Evolutionary conservation across 1,140 invertebrate genomes (phyloP).

Genomic region (Papilio dardanus): DNA sequence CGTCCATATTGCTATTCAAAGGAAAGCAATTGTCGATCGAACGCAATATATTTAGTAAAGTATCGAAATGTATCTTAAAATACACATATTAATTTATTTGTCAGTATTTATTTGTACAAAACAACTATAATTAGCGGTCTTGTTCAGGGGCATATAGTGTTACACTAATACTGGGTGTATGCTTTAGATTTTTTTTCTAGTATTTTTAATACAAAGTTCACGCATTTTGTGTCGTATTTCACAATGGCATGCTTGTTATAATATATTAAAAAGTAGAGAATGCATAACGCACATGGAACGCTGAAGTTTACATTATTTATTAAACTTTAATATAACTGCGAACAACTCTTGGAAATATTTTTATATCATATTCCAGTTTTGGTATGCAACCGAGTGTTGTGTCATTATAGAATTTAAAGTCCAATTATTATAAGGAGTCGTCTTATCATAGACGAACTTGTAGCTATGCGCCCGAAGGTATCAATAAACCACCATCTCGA

Average conservation of each 20-base stretch:
- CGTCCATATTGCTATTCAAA: background rate
- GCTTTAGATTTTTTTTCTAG: background rate
- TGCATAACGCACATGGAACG: constrained; percentile 9
- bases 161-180: background rate
- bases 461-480: no score
- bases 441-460: background rate
- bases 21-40: background rate
- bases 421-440: background rate
- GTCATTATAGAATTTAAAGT: background rate
- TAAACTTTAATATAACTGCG: background rate
- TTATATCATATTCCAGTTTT: background rate
- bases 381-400: background rate
- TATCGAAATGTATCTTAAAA: background rate
- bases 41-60: background rate
- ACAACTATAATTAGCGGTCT: background rate
- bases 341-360: constrained; percentile 3
- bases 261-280: constrained; percentile 11
- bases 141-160: no score
- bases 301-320: constrained; percentile 4
- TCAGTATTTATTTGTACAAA: background rate
- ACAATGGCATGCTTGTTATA: constrained; percentile 12
- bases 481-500: no score
- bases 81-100: no score
- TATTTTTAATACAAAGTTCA: background rate
- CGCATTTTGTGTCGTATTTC: background rate